Evolutionary conservation across 2,113 vertebrate species (phyloP), one percentile per base, ranked within the genome.

Genomic region (Labeo catla): DNA sequence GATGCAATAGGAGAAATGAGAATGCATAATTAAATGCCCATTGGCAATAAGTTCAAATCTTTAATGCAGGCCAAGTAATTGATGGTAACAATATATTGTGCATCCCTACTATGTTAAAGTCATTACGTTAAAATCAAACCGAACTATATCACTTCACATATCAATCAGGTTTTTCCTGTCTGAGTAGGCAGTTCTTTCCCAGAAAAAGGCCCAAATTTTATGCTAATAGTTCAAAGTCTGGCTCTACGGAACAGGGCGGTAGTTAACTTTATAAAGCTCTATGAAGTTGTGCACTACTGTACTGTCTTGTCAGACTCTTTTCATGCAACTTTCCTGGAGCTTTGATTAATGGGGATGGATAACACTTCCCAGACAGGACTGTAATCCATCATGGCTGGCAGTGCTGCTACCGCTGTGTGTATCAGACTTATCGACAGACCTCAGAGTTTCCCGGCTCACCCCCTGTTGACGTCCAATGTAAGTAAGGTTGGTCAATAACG

Each of bases 401-500:
- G 61, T 45, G 77, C 70, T 72, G 86, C 65, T 45, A 7, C 39
- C 61, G 52, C 52, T 49, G 79, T 54, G 72, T 12, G 61, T 84
- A 81, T 89, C 57, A 84, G 84, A 50, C 84, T n/a, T 70, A 83
- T 86, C 77, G 88, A 87, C 85, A 87, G 80, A 49, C 19, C 68
- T 87, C 34, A 43, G 45, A 54, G 49, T 45, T 47, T 79, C 34
- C 36, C 28, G 47, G 78, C 45, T 43, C 19, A 11, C 52, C 59
- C 59, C 70, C 45, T 88, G 78, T 80, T 88, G 83, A 70, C 1
- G 43, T 70, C 83, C 77, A 83, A 68, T 83, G 86, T 83, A 86
- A 87, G 47, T 57, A 36, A 34, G 39, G 19, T 36, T n/a, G 57
- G 87, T 86, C 76, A 81, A 86, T 89, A 87, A 76, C n/a, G 9